Evolutionary conservation across 2,888 invertebrate species (phyloP), one percentile per base, ranked within the genome.

Genomic region (Bombylius discolor): DNA sequence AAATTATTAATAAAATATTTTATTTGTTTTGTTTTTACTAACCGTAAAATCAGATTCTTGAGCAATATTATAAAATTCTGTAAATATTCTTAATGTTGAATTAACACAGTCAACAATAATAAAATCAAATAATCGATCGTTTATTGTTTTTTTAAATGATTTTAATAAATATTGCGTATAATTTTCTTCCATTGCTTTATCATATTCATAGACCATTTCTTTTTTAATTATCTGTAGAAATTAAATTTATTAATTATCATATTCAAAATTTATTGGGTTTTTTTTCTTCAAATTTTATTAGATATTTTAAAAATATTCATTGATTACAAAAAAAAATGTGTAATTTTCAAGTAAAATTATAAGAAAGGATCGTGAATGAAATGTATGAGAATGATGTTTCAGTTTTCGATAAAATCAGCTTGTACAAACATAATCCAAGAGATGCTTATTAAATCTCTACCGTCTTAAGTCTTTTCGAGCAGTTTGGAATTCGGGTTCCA

Each of bases 101-200:
- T 96, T 94, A 46, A 91, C 83, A 66, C 91, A 89, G 73, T 98
- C 97, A 48, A 91, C 84, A 68, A 98, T 90, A 63, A 97, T 85
- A 70, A 97, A 94, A 57, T 87, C 83, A 73, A 94, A 96, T 70
- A 88, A 90, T 58, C 91, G 89, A 73, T 95, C 92, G 9, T 86
- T 86, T 5, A 96, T 77, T 34, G 88, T 91, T 74, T 94, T 90
- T 70, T 89, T 93, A 70, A 93, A 94, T 12, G 92, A 86, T 76
- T 92, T 90, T 58, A 89, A 79, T 59, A 98, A 77, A 54, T 89
- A 92, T 60, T 78, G 80, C 63, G 88, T 74, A 68, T 97, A 98
- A 5, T 82, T 79, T 54, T 84, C 81, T 72, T 96, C 96, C 81
- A 86, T 82, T 34, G 79, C 81, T 47, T 83, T 81, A 65, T 97